Evolutionary conservation across 2,888 invertebrate species (phyloP).

Genomic region (Acanthococcus lagerstroemiae): DNA sequence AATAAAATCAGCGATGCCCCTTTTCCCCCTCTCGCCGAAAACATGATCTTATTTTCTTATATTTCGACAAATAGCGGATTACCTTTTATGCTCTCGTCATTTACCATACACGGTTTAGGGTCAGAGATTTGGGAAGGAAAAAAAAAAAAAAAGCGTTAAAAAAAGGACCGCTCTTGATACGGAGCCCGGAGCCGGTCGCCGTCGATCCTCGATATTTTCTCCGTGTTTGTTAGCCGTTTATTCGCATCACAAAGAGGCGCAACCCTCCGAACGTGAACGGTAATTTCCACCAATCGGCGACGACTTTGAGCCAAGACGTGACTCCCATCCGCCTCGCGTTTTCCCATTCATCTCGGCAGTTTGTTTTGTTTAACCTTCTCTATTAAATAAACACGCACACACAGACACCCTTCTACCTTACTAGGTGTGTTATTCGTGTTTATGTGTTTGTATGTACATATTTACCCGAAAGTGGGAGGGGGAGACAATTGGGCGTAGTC

Average conservation of each 20-base stretch:
- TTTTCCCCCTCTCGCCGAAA: no score
- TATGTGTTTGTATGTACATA: not conserved
- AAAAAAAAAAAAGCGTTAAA: slow-evolving; percentile 8
- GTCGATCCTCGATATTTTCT: slow-evolving; percentile 16
- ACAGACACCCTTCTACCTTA: not conserved
- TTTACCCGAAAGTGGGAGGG: not conserved
- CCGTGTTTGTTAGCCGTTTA: slow-evolving; percentile 25
- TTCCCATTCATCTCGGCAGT: slow-evolving; percentile 10
- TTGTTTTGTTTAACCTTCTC: slow-evolving; percentile 26
- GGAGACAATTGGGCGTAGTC: slow-evolving; percentile 27
- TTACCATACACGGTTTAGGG: slow-evolving; percentile 1
- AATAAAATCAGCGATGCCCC: no score
- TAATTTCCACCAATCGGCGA: slow-evolving; percentile 27
- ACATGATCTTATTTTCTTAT: no score
- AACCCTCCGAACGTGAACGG: slow-evolving; percentile 17
- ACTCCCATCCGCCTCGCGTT: slow-evolving; percentile 10
- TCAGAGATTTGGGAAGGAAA: slow-evolving; percentile 3
- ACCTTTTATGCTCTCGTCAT: slow-evolving; percentile 2
- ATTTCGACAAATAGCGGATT: no score
- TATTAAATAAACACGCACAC: slow-evolving; percentile 20
- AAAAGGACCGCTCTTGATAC: no score
- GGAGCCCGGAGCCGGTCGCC: no score
- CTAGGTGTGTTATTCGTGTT: not conserved
- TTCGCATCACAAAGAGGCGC: slow-evolving; percentile 17
- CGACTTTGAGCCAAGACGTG: slow-evolving; percentile 13